These are phyloP conservation scores for Poeciliopsis retropinna DNA, from an alignment of 2,113 vertebrate genomes.

Conservation along the genomic window DNA sequence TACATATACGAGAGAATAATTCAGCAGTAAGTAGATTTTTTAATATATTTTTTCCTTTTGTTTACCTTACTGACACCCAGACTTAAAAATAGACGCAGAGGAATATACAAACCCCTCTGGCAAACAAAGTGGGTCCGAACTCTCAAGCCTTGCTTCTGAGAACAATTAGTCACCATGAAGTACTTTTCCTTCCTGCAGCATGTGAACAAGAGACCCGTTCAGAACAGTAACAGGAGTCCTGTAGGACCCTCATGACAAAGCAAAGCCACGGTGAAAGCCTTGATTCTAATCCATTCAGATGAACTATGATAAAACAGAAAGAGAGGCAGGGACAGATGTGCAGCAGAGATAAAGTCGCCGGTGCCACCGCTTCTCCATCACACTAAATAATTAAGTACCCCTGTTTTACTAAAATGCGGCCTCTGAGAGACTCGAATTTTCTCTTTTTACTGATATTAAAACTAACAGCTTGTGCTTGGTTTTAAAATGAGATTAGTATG, in stretches of 20 bases:
- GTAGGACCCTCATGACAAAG: constrained; percentile 55
- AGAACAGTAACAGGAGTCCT: constrained; percentile 2
- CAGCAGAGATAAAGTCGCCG: constrained; percentile 21
- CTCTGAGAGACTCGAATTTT: background rate
- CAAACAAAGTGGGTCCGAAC: constrained; percentile 38
- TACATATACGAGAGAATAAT: background rate
- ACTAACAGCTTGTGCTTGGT: constrained; percentile 3
- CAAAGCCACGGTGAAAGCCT: constrained; percentile 46
- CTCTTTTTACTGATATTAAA: background rate
- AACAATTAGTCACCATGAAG: constrained; percentile 46
- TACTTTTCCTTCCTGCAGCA: constrained; percentile 48
- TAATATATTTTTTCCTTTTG: background rate
- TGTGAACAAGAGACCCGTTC: constrained; percentile 33
- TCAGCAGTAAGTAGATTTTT: background rate
- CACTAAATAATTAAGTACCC: constrained; percentile 30
- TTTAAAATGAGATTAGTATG: constrained; percentile 3
- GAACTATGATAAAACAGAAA: constrained; percentile 36
- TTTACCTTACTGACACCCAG: constrained; percentile 14
- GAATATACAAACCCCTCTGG: constrained; percentile 17
- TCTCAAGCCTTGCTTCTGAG: constrained; percentile 9
- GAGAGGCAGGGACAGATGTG: constrained; percentile 63
- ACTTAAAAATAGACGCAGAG: constrained; percentile 49
- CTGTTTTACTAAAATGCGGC: background rate
- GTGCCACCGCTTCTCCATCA: constrained; percentile 33
- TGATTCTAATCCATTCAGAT: constrained; percentile 76